Base-by-base conservation (phyloP, 2,113 vertebrate genomes). In the Gallinago paraguaiae region DNA sequence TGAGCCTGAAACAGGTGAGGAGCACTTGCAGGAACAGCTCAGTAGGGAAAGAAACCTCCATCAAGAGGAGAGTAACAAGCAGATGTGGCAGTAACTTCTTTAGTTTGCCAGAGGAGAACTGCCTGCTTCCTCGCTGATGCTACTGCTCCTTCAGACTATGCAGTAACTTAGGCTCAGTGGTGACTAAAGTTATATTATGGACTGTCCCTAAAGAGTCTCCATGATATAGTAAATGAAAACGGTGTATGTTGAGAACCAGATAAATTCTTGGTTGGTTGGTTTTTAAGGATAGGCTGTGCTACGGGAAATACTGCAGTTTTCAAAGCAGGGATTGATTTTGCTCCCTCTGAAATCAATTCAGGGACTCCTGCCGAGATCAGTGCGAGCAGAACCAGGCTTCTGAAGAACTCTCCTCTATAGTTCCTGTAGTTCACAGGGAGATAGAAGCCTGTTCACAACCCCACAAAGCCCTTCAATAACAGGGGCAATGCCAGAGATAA, bases 261-360 rank as follows among this genome's bases (percentile, higher is more conserved):
- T 23, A 65, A 76, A 91, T 28, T 69, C 82, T 60, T 64, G 48
- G 25, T 41, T 60, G 48, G 48, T 14, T 82, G 64, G 6, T 39
- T 92, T 84, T 76, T 60, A 82, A 91, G 71, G 75, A 22, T 5
- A 35, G 50, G 54, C 63, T 68, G 57, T 48, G 74, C 81, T 71
- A 30, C 18, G 43, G 74, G 74, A 91, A 93, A 94, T 37, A 48
- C 48, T 69, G 27, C 37, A n/a, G 70, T 65, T 93, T 95, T 85
- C 59, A 90, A 88, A 94, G 85, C 41, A 82, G 57, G 48, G 70
- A 88, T 77, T 86, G 93, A 94, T 87, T 90, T 82, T 94, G 41
- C 85, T 96, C 45, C 50, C 41, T 83, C 75, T 74, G 64, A 92
- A 90, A 72, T 88, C 75, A 89, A 71, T 91, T 86, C 81, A 74